Base-by-base conservation (phyloP, 1,140 invertebrate species). In the Homalodisca vitripennis region DNA sequence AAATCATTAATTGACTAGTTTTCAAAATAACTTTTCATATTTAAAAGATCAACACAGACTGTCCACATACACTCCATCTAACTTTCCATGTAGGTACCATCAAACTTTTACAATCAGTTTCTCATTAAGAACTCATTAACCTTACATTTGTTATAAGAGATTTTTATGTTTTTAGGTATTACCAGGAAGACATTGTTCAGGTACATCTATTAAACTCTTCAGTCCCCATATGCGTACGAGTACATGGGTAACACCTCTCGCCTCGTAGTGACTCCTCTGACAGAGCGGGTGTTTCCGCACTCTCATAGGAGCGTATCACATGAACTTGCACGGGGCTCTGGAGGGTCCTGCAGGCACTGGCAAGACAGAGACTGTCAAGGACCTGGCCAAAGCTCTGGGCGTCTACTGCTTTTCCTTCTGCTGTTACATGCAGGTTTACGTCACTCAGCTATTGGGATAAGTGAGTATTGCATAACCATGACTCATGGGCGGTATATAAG, bases 331-430 rank as follows among this genome's bases (percentile, higher is more conserved):
- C 72, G 94, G 94, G 0, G 93, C 94, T 0, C 93, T 93, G 0
- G 94, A 95, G 76, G 94, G 94, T 1, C 92, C 93, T 0, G 92
- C 92, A 0, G 92, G 92, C 2, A 94, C 93, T 0, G 93, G 93
- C 14, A 96, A 95, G 80, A 94, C 92, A 0, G 93, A 95, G 81
- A 95, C 92, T 1, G 91, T 90, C 0, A 96, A 95, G 82, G 93
- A 95, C 82, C 79, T 94, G 71, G 92, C 92, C 12, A 94, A 95
- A 81, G 93, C 93, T 0, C 76, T 97, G 2, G 94, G 94, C 0
- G 92, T 96, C 0, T 93, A 95, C 75, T 97, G 94, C 76, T 90
- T 97, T 0, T 93, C 97, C 0, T 97, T 97, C 79, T 97, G 97
- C 79, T 97, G 94, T n/a, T n/a, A n/a, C n/a, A n/a, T n/a, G n/a